phyloP scores from a whole-genome alignment of 1,140 invertebrate species.

The Neuroterus valhalla region DNA sequence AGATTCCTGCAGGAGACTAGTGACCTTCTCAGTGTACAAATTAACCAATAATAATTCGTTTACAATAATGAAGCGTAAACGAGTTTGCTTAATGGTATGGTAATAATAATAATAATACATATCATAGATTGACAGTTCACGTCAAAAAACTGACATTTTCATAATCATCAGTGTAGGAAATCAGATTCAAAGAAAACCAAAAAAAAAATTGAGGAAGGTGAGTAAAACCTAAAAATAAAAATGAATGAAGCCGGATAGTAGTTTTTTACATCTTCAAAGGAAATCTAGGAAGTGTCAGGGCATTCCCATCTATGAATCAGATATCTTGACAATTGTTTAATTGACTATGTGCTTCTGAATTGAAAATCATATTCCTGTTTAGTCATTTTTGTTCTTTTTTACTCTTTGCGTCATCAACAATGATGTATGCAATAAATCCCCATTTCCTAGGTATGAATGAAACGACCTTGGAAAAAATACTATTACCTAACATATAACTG shows the following conservation, averaged over 20 bases:
- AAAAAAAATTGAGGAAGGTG: background rate
- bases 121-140: background rate
- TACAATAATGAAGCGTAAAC: no score
- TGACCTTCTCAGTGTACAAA: no score
- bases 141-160: background rate
- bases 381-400: conserved; percentile 8
- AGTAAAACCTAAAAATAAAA: conserved; percentile 38
- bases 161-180: background rate
- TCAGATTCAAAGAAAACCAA: background rate
- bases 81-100: no score
- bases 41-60: no score
- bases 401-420: conserved; percentile 5
- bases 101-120: no score
- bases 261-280: background rate
- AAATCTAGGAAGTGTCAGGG: background rate
- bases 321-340: conserved; percentile 3
- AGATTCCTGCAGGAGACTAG: no score
- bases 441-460: background rate
- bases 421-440: background rate
- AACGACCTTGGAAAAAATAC: background rate
- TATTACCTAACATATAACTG: no score
- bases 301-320: conserved; percentile 33
- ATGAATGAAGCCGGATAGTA: background rate
- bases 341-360: background rate
- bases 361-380: background rate